Percentiles rank a stretch among this genome's conserved stretches.
Evolutionary conservation across 2,888 invertebrate genomes (phyloP).

Genomic region (Idaea biselata): DNA sequence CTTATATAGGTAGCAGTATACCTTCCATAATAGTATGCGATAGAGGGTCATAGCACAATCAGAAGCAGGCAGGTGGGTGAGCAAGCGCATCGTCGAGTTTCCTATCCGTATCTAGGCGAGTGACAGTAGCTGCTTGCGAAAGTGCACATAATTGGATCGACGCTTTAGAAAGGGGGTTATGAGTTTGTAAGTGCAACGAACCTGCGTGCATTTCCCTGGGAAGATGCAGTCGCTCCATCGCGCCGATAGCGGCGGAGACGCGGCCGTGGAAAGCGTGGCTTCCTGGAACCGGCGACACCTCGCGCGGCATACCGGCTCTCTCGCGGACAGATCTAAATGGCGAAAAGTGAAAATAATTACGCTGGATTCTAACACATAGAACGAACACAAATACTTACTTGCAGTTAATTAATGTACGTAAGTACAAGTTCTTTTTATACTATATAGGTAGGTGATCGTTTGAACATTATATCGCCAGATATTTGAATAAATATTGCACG

Average conservation of each 20-base stretch:
- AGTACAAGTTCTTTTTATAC: too few species aligned
- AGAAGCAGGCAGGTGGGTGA: conserved; percentile 55
- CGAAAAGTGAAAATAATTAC: conserved; percentile 69
- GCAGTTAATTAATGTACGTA: background rate
- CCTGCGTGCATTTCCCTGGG: conserved; percentile 76
- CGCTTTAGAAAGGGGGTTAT: conserved; percentile 81
- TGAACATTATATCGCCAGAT: too few species aligned
- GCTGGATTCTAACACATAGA: conserved; percentile 11
- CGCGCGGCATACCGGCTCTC: conserved; percentile 48
- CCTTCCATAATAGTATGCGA: conserved; percentile 22
- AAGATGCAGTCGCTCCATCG: conserved; percentile 60
- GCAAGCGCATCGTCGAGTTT: conserved; percentile 68
- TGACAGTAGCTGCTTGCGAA: conserved; percentile 80
- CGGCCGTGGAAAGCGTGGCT: conserved; percentile 70
- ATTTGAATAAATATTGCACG: too few species aligned
- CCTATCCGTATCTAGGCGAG: conserved; percentile 80
- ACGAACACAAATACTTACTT: conserved; percentile 16
- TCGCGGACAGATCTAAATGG: conserved; percentile 49
- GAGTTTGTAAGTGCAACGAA: conserved; percentile 80
- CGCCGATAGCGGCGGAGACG: conserved; percentile 18
- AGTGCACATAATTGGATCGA: conserved; percentile 81
- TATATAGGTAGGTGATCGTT: too few species aligned
- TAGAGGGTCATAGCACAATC: conserved; percentile 41
- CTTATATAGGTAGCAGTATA: background rate
- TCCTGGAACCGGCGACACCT: conserved; percentile 65